These are phyloP conservation scores for Anadara kagoshimensis DNA, from an alignment of 1,140 invertebrate genomes.

Conservation along the genomic window DNA sequence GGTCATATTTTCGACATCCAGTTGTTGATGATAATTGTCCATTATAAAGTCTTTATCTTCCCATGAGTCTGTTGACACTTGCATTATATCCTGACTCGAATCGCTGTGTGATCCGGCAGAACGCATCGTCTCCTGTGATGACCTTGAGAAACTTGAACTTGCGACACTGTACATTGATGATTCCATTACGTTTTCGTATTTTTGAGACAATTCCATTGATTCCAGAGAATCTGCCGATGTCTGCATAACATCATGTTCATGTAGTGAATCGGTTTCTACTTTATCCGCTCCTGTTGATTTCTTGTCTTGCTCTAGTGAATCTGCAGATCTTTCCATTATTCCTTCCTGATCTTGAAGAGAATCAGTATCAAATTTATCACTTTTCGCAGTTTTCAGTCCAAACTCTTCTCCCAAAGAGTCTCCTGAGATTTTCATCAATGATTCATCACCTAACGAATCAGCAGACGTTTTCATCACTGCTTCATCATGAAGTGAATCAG, in stretches of 20 bases:
- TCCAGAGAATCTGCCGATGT: slow-evolving; percentile 67
- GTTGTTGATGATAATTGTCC: slow-evolving; percentile 32
- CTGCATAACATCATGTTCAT: slow-evolving; percentile 59
- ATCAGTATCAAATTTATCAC: slow-evolving; percentile 79
- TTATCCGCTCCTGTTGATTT: slow-evolving; percentile 41
- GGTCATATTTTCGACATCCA: too few relatives aligned
- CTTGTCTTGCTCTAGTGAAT: slow-evolving; percentile 59
- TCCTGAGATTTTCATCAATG: slow-evolving; percentile 71
- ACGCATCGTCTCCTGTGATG: slow-evolving; percentile 57
- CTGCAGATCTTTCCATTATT: slow-evolving; percentile 67
- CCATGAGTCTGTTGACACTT: slow-evolving; percentile 66
- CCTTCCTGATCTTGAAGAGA: slow-evolving; percentile 74
- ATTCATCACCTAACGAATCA: slow-evolving; percentile 61
- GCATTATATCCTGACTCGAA: slow-evolving; percentile 63
- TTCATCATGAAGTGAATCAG: slow-evolving; percentile 11
- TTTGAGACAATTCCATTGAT: slow-evolving; percentile 15
- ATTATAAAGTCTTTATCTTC: slow-evolving; percentile 46
- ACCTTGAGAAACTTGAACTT: slow-evolving; percentile 62
- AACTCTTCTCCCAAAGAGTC: slow-evolving; percentile 71
- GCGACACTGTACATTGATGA: slow-evolving; percentile 61
- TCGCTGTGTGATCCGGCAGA: slow-evolving; percentile 55
- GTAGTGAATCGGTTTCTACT: slow-evolving; percentile 78
- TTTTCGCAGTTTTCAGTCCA: slow-evolving; percentile 63
- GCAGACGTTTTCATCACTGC: slow-evolving; percentile 32
- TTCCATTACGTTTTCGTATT: slow-evolving; percentile 59